Evolutionary conservation across 2,797 vertebrate genomes (phyloP).

Genomic region (Antrozous pallidus): DNA sequence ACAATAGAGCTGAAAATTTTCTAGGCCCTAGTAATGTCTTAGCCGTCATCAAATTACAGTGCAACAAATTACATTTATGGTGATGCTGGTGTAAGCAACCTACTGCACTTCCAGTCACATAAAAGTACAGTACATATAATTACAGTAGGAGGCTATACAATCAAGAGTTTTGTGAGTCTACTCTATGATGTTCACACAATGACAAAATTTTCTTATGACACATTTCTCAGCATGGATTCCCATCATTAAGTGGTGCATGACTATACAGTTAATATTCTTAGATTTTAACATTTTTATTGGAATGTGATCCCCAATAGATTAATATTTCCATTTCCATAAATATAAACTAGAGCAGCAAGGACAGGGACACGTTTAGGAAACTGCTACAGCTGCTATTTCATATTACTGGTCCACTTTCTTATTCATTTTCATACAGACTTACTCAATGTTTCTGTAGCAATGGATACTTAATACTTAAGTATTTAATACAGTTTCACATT

Average conservation of each 20-base stretch:
- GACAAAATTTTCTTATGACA: not conserved
- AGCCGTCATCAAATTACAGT: not conserved
- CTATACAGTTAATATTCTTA: not conserved
- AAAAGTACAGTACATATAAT: not conserved
- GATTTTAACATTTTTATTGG: not conserved
- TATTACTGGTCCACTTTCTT: not conserved
- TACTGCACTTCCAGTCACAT: not conserved
- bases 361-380: not conserved
- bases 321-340: not conserved
- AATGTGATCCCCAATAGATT: not conserved
- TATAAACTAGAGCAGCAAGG: not conserved
- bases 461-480: not conserved
- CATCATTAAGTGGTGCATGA: not conserved
- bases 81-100: not conserved
- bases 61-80: not conserved
- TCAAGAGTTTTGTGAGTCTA: not conserved
- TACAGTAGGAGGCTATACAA: not conserved
- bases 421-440: not conserved
- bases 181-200: not conserved
- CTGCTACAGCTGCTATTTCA: not conserved
- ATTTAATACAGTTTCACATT: conserved; percentile 23
- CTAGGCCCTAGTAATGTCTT: not conserved
- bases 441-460: not conserved
- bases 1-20: not conserved
- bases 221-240: not conserved